Conservation (phyloP, 1,140 invertebrate genomes). For the Anoplolepis gracilipes region DNA sequence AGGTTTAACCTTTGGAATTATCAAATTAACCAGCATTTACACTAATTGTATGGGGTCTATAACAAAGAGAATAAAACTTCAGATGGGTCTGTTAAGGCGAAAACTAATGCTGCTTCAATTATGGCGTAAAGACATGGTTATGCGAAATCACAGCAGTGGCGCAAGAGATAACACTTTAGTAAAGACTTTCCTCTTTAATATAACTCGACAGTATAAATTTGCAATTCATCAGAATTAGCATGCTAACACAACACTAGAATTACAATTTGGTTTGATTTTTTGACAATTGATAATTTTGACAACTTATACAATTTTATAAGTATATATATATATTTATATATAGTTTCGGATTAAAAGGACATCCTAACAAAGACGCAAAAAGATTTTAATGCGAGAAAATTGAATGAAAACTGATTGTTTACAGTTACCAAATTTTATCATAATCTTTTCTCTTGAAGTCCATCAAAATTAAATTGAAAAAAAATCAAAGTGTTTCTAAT, state of each 20-base stretch:
- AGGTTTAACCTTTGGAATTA: slow-evolving; percentile 85
- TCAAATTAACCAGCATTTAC: slow-evolving; percentile 85
- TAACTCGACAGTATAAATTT: background rate
- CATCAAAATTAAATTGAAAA: background rate
- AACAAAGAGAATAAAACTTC: slow-evolving; percentile 86
- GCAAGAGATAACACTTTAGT: background rate
- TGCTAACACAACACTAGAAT: slow-evolving; percentile 18
- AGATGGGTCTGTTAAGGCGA: slow-evolving; percentile 76
- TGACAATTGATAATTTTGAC: background rate
- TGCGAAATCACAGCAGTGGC: slow-evolving; percentile 18
- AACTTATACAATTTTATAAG: background rate
- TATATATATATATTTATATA: no score
- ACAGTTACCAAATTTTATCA: background rate
- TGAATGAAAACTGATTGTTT: background rate
- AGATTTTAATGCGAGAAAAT: background rate
- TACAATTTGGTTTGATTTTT: background rate
- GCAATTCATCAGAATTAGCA: background rate
- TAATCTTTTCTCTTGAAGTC: background rate
- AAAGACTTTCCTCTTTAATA: background rate
- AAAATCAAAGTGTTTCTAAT: background rate
- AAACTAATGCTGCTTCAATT: slow-evolving; percentile 50
- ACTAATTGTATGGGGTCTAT: slow-evolving; percentile 85
- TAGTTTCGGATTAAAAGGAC: background rate
- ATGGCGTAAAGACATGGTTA: slow-evolving; percentile 36
- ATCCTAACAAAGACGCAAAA: background rate